phyloP scores from a whole-genome alignment of 2,797 vertebrate genomes.

The Sphenopsis melanotis region DNA sequence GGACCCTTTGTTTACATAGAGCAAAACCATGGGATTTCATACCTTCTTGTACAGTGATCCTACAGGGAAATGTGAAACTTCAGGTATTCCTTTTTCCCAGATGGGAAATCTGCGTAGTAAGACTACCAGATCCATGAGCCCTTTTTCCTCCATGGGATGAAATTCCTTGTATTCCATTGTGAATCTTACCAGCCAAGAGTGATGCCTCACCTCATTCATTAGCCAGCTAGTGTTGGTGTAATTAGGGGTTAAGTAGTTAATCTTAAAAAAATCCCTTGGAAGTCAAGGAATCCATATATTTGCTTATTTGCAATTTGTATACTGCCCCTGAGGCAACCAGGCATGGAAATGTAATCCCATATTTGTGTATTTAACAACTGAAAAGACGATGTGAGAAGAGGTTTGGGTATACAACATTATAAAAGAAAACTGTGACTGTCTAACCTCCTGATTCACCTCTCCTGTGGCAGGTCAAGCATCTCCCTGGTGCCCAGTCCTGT shows the following conservation, averaged over 20 bases:
- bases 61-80: neutral
- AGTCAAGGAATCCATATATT: neutral
- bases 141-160: neutral
- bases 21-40: neutral
- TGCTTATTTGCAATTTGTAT: neutral
- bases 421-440: neutral
- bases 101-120: neutral
- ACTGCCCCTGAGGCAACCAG: neutral
- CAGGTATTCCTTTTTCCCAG: neutral
- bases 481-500: neutral
- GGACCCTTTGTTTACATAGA: neutral
- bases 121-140: neutral
- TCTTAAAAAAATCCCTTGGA: neutral
- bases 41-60: neutral
- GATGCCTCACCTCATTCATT: neutral
- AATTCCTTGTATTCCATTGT: neutral
- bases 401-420: neutral
- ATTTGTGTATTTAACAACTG: neutral
- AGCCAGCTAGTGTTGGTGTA: neutral
- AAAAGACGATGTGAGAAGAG: neutral
- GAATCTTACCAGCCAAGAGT: neutral
- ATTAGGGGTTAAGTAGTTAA: neutral
- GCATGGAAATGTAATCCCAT: neutral
- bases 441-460: neutral
- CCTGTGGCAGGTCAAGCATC: neutral